Percentiles rank a stretch among this genome's conserved stretches.
Evolutionary conservation across 1,140 invertebrate genomes (phyloP).

Genomic region (Penaeus japonicus): DNA sequence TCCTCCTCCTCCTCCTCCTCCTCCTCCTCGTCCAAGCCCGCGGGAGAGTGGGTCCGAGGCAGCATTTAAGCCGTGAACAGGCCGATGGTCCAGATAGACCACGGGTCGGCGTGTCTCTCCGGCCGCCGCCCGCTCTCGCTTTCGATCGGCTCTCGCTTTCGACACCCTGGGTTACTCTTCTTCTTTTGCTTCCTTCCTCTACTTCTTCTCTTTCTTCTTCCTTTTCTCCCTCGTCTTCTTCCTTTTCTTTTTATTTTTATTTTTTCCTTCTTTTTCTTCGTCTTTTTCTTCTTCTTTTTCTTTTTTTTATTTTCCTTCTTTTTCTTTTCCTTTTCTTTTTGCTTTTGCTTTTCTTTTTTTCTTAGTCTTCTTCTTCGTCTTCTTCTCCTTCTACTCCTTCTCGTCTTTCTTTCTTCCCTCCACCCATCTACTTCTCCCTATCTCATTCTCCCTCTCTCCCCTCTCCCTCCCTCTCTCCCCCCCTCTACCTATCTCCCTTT

Average conservation of each 20-base stretch:
- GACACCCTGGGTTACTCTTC: background rate
- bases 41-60: no score
- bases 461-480: background rate
- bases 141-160: no score
- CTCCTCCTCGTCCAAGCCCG: no score
- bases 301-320: background rate
- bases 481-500: background rate
- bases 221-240: background rate
- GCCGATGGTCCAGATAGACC: no score
- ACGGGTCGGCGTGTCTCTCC: no score
- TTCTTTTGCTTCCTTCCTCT: background rate
- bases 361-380: background rate
- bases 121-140: no score
- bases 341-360: background rate
- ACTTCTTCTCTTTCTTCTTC: background rate
- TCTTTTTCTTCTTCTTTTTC: background rate
- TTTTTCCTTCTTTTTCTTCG: background rate
- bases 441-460: background rate
- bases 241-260: background rate
- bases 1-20: no score
- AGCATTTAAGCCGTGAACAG: no score
- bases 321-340: background rate
- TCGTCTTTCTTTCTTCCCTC: background rate
- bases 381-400: background rate
- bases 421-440: background rate